Evolutionary conservation across 1,140 invertebrate species (phyloP), one percentile per base, ranked within the genome.

Genomic region (Calliphora vicina): DNA sequence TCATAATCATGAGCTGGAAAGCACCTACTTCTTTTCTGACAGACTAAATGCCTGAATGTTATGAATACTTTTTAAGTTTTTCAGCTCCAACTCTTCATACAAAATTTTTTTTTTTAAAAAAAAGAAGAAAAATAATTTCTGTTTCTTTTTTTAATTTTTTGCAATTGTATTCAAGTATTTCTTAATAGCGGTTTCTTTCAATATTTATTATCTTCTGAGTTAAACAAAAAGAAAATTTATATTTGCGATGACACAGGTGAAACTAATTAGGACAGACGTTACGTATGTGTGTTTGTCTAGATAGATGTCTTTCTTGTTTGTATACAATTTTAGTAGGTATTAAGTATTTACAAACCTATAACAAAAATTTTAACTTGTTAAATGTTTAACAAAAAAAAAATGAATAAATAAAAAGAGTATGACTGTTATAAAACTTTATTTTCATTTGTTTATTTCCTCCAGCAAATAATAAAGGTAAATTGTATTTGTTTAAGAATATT

Each of bases 201-300:
- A 57, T 57, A 17, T 57, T 57, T 57, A n/a, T 57, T 57, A 6
- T 6, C 15, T 57, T 57, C n/a, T 57, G n/a, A 57, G n/a, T 57
- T 57, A 57, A 57, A 57, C 50, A 57, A 57, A 57, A 57, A 57
- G 50, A 57, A 57, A 57, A n/a, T 57, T 17, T 57, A 17, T 82
- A 42, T 76, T 76, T 82, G 82, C 72, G 82, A 82, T 82, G 82
- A 82, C 82, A 82, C 82, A 82, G 82, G 82, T 82, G 82, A 50
- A 82, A 35, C 82, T 82, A 82, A 82, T 82, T 82, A 76, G 82
- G 82, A 71, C 82, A 82, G 29, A 73, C 35, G 35, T 8, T 8
- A 29, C 2, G 8, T 10, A 8, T 35, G 35, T 35, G 6, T 35
- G 6, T 35, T 35, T 10, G 0, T 35, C 35, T 2, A 35, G 35